phyloP scores from a whole-genome alignment of 1,140 invertebrate genomes.

The Drosophila nebulosa region DNA sequence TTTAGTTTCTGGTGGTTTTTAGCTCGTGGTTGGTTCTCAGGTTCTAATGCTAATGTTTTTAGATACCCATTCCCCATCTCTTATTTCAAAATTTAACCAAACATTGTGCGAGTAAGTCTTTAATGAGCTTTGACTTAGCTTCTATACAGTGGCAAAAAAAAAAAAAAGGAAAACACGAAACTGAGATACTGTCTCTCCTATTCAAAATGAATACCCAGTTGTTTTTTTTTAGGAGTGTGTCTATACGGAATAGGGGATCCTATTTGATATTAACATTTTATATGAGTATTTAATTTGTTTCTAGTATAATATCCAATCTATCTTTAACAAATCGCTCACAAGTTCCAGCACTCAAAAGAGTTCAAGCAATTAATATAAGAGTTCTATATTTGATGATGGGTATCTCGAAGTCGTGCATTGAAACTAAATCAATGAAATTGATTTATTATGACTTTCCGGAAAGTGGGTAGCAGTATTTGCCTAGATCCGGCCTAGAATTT shows the following conservation, averaged over 20 bases:
- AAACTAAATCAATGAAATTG: background rate
- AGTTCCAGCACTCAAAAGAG: too few species aligned
- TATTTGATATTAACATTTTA: too few species aligned
- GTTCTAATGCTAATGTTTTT: slow-evolving; percentile 1
- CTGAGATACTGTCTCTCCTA: background rate
- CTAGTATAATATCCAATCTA: too few species aligned
- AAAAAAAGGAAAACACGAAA: background rate
- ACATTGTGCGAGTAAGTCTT: background rate
- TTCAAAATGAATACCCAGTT: background rate
- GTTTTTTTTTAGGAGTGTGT: background rate
- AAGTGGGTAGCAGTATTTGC: background rate
- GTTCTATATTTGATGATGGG: too few species aligned
- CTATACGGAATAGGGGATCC: too few species aligned
- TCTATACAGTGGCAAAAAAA: background rate
- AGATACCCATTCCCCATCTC: background rate
- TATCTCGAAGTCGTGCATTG: slow-evolving; percentile 2
- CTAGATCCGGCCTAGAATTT: background rate
- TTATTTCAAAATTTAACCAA: background rate
- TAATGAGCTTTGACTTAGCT: background rate
- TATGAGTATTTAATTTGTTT: too few species aligned
- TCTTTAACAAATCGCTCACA: too few species aligned
- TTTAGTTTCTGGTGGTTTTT: background rate
- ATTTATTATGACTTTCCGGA: slow-evolving; percentile 15
- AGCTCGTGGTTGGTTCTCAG: background rate
- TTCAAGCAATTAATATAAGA: too few species aligned